phyloP scores from a whole-genome alignment of 2,113 vertebrate genomes.

The Rhea americana region DNA sequence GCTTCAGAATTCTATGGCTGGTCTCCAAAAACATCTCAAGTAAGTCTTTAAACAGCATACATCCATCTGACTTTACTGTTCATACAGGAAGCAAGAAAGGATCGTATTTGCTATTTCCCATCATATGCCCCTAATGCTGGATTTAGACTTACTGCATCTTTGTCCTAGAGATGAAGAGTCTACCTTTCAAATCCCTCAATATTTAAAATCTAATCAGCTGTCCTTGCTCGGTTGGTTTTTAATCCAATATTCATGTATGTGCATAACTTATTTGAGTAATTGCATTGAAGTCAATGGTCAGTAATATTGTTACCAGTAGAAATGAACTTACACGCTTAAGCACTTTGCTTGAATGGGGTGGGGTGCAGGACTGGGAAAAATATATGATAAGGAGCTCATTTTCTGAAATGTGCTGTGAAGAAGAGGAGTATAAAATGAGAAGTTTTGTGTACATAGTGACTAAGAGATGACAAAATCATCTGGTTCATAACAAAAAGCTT shows the following conservation, averaged over 20 bases:
- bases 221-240: not conserved
- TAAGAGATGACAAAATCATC: not conserved
- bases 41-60: not conserved
- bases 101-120: not conserved
- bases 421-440: not conserved
- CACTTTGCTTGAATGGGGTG: not conserved
- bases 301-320: not conserved
- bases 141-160: not conserved
- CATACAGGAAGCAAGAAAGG: not conserved
- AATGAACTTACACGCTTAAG: not conserved
- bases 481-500: not conserved
- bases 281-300: slow-evolving; percentile 1
- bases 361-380: not conserved
- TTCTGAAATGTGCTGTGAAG: not conserved
- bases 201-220: slow-evolving; percentile 14
- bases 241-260: not conserved
- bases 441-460: not conserved
- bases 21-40: not conserved
- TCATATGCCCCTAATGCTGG: not conserved
- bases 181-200: not conserved
- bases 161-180: not conserved
- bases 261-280: slow-evolving; percentile 16
- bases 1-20: not conserved
- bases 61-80: not conserved
- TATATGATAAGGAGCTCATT: not conserved